Evolutionary conservation across 2,888 invertebrate genomes (phyloP), one percentile per base, ranked within the genome.

Genomic region (Lomographa bimaculata): DNA sequence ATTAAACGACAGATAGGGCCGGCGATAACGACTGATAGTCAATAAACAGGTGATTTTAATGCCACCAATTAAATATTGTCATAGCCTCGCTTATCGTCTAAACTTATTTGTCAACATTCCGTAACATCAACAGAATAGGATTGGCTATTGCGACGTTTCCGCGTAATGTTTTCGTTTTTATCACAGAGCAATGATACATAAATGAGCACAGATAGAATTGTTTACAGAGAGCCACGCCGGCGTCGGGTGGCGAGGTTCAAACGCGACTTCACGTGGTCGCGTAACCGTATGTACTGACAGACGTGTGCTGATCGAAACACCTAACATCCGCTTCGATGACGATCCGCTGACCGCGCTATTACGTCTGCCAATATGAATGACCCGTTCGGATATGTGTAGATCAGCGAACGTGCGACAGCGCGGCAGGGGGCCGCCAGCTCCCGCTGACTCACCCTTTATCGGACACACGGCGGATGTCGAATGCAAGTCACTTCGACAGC

Each of bases 401-500:
- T 74, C 71, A 73, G 71, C 74, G 58, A 61, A 56, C 55, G 57
- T 37, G 38, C 53, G 42, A 48, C 40, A 37, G 36, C 41, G 29
- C 51, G 46, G 21, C 44, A 47, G 44, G 43, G 29, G 43, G 51
- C 35, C 37, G 52, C 50, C 57, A 50, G 38, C 38, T 47, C 50
- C 46, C 56, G 36, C 64, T 87, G 87, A 87, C 58, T 87, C 89
- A 87, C 65, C 18, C 68, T 79, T 53, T 86, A 87, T 87, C 85
- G 80, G 79, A 79, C 81, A 69, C 64, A 74, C 75, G 74, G 57
- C 84, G 87, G 87, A 87, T 81, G 85, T 71, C 73, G 63, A 70
- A 71, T 56, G 64, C 55, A 58, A 60, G 59, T 42, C 60, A 58
- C 54, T 41, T n/a, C 63, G 52, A 54, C 49, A 61, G 67, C 75